phyloP scores from a whole-genome alignment of 2,888 invertebrate species.

The Drosophila maculinotata region DNA sequence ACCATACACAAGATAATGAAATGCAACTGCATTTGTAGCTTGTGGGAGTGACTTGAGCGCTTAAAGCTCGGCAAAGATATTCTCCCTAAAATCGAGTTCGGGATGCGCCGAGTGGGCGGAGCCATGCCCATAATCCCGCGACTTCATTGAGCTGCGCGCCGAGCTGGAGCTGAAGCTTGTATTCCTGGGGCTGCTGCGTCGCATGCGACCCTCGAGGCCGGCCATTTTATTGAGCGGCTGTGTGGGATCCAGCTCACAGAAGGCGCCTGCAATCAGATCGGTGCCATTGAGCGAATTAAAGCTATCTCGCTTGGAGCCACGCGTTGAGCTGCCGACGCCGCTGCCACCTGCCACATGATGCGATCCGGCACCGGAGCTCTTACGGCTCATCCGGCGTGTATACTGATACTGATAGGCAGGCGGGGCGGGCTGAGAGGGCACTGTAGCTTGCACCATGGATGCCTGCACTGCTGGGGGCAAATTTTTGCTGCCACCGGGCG shows the following conservation, averaged over 20 bases:
- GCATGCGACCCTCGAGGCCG: conserved; percentile 83
- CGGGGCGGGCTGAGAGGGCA: conserved; percentile 44
- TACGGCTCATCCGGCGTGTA: conserved; percentile 81
- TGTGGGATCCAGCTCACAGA: conserved; percentile 83
- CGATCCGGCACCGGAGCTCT: conserved; percentile 73
- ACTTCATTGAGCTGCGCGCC: conserved; percentile 84
- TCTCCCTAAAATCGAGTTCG: conserved; percentile 84
- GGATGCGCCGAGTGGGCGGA: conserved; percentile 83
- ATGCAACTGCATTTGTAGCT: conserved; percentile 8
- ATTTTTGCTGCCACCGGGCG: conserved; percentile 72
- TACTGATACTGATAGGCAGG: conserved; percentile 83
- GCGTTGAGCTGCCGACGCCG: conserved; percentile 34
- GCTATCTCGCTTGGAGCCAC: conserved; percentile 82
- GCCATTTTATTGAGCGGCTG: conserved; percentile 84
- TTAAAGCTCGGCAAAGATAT: conserved; percentile 84
- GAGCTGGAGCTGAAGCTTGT: conserved; percentile 82
- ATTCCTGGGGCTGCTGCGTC: conserved; percentile 80
- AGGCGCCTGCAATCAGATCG: conserved; percentile 84
- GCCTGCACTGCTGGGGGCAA: conserved; percentile 44
- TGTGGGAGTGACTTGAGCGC: conserved; percentile 2
- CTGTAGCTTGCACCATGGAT: conserved; percentile 25
- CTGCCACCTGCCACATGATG: conserved; percentile 53
- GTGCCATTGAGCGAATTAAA: conserved; percentile 82
- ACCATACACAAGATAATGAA: neutral
- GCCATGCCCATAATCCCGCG: conserved; percentile 82